A percentile compares a stretch with the other conserved stretches of the same genome.
Conservation (phyloP, 2,113 vertebrate genomes). For the Nerophis ophidion region DNA sequence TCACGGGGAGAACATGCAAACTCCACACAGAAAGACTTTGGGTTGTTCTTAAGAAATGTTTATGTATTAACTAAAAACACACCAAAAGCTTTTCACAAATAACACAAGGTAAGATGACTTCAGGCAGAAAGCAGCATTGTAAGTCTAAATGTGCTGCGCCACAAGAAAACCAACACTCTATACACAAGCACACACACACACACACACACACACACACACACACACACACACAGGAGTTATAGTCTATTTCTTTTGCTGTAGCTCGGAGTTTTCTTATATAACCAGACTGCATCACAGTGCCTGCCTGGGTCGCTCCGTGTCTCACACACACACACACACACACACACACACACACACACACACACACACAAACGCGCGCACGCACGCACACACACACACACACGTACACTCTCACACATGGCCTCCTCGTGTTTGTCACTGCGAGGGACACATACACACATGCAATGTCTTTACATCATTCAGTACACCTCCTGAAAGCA, state of each 20-base stretch:
- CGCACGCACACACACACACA: neutral
- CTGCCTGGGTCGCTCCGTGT: constrained; percentile 6
- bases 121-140: constrained; percentile 5
- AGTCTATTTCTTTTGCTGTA: constrained; percentile 28
- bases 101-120: neutral
- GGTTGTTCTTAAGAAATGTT: too few species aligned
- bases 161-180: constrained; percentile 13
- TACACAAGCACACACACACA: neutral
- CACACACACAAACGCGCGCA: too few species aligned
- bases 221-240: constrained; percentile 23
- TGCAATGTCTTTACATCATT: too few species aligned
- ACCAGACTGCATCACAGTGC: constrained; percentile 24
- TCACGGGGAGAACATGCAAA: too few species aligned
- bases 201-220: neutral
- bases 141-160: constrained; percentile 16
- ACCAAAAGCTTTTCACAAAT: neutral
- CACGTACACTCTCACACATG: neutral
- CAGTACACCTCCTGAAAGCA: neutral
- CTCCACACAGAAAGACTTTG: too few species aligned
- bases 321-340: neutral
- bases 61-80: too few species aligned
- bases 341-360: neutral
- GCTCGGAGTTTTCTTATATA: constrained; percentile 39
- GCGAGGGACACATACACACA: too few species aligned
- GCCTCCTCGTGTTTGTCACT: too few species aligned